Percentiles rank a stretch among this genome's conserved stretches.
Evolutionary conservation across 2,113 vertebrate genomes (phyloP).

Genomic region (Plecturocebus donacophilus): DNA sequence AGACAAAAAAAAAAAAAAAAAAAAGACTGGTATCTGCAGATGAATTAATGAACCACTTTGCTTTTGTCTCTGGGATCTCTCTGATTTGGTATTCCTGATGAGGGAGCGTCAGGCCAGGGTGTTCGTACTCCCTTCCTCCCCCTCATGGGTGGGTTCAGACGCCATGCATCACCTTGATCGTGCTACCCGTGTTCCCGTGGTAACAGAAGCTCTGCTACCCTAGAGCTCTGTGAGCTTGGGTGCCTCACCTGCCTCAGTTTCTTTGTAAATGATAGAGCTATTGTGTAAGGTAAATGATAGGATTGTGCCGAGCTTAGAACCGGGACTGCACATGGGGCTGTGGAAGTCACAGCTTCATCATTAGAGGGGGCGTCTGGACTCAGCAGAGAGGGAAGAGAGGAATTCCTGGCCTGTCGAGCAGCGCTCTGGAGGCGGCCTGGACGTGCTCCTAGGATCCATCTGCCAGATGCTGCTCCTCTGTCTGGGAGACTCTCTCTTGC

Average conservation of each 20-base stretch:
- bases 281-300: not conserved
- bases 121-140: rapidly evolving
- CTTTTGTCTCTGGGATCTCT: conserved; percentile 35
- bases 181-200: not conserved
- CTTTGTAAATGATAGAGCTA: not conserved
- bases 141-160: rapidly evolving
- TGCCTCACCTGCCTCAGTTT: rapidly evolving
- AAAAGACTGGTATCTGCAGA: conserved; percentile 51
- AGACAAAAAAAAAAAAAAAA: not conserved
- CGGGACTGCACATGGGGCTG: rapidly evolving
- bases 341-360: rapidly evolving
- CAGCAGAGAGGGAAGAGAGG: not conserved
- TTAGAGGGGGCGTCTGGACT: not conserved
- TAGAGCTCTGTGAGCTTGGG: not conserved
- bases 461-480: not conserved
- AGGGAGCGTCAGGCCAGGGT: not conserved
- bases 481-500: not conserved
- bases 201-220: not conserved
- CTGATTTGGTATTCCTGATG: not conserved
- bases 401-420: not conserved
- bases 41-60: conserved; percentile 39
- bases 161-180: rapidly evolving
- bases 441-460: not conserved
- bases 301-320: not conserved
- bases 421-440: not conserved